Base-by-base conservation (phyloP, 1,140 invertebrate species). In the Coboldia fuscipes region DNA sequence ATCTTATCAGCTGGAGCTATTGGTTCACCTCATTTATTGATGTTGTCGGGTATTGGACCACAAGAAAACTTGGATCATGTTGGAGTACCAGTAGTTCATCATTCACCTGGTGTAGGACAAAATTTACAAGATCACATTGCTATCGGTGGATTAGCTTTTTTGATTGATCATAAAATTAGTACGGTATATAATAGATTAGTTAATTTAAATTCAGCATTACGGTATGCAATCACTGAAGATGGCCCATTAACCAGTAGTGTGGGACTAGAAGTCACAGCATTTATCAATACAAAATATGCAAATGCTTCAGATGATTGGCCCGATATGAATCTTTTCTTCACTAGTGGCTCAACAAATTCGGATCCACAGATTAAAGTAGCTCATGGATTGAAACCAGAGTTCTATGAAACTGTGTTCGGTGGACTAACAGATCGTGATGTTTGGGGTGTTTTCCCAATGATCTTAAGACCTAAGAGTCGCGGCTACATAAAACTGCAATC, bases 71-170 rank as follows among this genome's bases (percentile, higher is more conserved):
- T 89, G 3, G 43, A 64, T 20, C 55, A 66, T 37, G 55, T 75
- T 2, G 70, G 70, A 0, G 68, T 82, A 3, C 59, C 62, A 0
- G 62, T 77, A 15, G 63, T 80, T 3, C 62, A 73, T n/a, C 68
- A 85, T 51, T 62, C 75, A n/a, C 78, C 75, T 0, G 75, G 74
- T 0, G 68, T 72, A 13, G 82, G 82, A 0, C 62, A 71, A 44
- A 86, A 86, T 50, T 54, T 86, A n/a, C 80, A 79, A 57, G 79
- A 83, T 45, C 79, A 84, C 49, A 80, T 82, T 19, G 77, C 77
- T 0, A 69, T 80, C 0, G 77, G 77, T 2, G 80, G 81, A 0
- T 46, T 86, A 1, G 65, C 70, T 7, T 89, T 88, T 43, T 54
- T 70, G 16, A 71, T 88, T n/a, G 78, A 89, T 47, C 67, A 77